Evolutionary conservation across 2,888 invertebrate species (phyloP).

Genomic region (Philereme transversata): DNA sequence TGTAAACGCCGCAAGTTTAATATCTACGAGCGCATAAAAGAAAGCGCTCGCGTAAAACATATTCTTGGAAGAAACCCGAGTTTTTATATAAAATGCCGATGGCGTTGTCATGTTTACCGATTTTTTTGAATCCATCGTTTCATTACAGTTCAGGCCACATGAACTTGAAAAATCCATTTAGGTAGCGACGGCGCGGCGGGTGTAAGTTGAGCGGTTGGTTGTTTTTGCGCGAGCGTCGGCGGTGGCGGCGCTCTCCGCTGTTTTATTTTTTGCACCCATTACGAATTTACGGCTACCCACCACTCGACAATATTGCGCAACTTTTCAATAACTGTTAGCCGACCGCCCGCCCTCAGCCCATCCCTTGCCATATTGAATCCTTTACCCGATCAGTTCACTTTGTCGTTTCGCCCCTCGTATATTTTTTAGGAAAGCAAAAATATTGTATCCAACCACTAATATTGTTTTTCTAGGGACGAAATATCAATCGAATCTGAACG

Average conservation of each 20-base stretch:
- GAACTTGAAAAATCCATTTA: constrained; percentile 76
- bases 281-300: constrained; percentile 79
- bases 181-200: constrained; percentile 51
- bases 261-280: constrained; percentile 82
- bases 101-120: constrained; percentile 30
- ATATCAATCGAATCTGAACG: constrained; percentile 90
- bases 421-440: constrained; percentile 38
- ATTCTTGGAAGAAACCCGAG: constrained; percentile 31
- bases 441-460: constrained; percentile 34
- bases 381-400: constrained; percentile 66
- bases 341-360: constrained; percentile 57
- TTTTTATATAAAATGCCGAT: constrained; percentile 29
- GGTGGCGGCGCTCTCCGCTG: constrained; percentile 47
- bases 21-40: constrained; percentile 36
- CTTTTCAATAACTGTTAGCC: constrained; percentile 81
- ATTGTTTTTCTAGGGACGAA: constrained; percentile 85
- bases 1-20: constrained; percentile 45
- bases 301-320: constrained; percentile 83
- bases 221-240: constrained; percentile 64
- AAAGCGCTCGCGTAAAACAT: constrained; percentile 36
- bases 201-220: constrained; percentile 68
- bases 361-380: constrained; percentile 77
- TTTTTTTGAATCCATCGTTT: constrained; percentile 34
- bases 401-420: constrained; percentile 47
- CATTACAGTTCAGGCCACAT: constrained; percentile 37